Conservation (phyloP, 2,797 vertebrate genomes). For the Coreius guichenoti region DNA sequence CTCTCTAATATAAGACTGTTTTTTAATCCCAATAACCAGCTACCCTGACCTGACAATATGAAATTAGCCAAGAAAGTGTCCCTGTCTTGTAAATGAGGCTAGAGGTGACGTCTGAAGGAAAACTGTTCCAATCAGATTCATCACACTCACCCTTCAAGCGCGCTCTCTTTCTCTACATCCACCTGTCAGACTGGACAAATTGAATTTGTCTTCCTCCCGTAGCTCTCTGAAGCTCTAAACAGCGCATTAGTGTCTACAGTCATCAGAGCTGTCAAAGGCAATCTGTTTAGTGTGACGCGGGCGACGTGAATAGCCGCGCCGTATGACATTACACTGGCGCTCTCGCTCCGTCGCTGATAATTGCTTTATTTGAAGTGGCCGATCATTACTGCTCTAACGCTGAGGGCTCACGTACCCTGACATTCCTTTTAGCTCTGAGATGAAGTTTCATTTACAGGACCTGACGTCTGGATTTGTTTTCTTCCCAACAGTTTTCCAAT, state of each 20-base stretch:
- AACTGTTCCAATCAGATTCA: conserved; percentile 64
- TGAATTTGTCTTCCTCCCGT: conserved; percentile 81
- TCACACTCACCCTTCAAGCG: conserved; percentile 35
- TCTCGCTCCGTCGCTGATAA: conserved; percentile 33
- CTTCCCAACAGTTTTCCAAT: not conserved
- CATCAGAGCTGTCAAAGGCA: conserved; percentile 80
- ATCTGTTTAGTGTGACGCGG: conserved; percentile 70
- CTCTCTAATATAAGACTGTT: not conserved
- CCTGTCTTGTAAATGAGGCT: conserved; percentile 2
- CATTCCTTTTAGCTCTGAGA: conserved; percentile 41
- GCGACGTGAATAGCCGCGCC: conserved; percentile 14
- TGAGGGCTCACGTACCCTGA: conserved; percentile 12
- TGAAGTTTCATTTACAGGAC: conserved; percentile 48
- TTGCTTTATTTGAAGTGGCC: conserved; percentile 49
- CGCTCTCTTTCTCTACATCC: conserved; percentile 64
- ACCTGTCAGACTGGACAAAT: conserved; percentile 82
- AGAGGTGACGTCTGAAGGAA: conserved; percentile 64
- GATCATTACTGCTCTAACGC: conserved; percentile 31
- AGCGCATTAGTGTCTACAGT: conserved; percentile 79
- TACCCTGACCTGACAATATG: not conserved
- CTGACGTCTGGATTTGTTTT: conserved; percentile 32
- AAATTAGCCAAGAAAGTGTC: conserved; percentile 20
- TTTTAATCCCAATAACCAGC: not conserved
- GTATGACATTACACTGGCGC: conserved; percentile 35
- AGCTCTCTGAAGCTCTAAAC: conserved; percentile 79